Conservation (phyloP, 2,113 vertebrate genomes). For the Coptodon rendalli region DNA sequence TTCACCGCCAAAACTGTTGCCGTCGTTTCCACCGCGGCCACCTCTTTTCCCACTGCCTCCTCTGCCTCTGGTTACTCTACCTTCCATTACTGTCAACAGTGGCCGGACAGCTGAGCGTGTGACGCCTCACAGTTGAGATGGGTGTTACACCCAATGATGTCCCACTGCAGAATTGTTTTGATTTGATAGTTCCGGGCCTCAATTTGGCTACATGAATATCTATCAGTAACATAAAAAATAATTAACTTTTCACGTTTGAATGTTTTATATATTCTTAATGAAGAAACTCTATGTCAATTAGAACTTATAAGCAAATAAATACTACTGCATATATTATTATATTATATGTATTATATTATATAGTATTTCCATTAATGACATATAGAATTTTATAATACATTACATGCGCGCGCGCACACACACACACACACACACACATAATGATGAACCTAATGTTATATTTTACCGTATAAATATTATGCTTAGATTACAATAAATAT, state of each 20-base stretch:
- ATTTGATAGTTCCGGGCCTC: conserved; percentile 8
- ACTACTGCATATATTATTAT: background rate
- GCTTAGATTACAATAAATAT: background rate
- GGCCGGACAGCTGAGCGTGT: conserved; percentile 1
- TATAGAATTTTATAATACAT: background rate
- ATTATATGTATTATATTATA: background rate
- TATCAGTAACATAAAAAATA: background rate
- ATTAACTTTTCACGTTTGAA: background rate
- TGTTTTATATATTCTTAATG: background rate
- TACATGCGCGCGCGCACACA: background rate
- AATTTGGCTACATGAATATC: background rate
- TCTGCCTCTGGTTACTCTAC: conserved; percentile 34
- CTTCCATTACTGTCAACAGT: conserved; percentile 52
- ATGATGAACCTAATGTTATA: background rate
- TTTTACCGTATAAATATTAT: background rate
- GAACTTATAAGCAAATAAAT: background rate
- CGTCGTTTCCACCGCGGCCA: conserved; percentile 33
- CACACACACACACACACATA: background rate
- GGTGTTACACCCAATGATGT: conserved; percentile 42
- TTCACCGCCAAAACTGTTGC: conserved; percentile 26
- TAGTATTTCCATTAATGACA: background rate
- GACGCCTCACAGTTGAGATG: background rate
- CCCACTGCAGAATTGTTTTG: background rate
- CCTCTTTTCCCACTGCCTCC: conserved; percentile 63
- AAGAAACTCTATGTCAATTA: background rate